Evolutionary conservation across 2,888 invertebrate species (phyloP).

Genomic region (Hypomecis punctinalis): DNA sequence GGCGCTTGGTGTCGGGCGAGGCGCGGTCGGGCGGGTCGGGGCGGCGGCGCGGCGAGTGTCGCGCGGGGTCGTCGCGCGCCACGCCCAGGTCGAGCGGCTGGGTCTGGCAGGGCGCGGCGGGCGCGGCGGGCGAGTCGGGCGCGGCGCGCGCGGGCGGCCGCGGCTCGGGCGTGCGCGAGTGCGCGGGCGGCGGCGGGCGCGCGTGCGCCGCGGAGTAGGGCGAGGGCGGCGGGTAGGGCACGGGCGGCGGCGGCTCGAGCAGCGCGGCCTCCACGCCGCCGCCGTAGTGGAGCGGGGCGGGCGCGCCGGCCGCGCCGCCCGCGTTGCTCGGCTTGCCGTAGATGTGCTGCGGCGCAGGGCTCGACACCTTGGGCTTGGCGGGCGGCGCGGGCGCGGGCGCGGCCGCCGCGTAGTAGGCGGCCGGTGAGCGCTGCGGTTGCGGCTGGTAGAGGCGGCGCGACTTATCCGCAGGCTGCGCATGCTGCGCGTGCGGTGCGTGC

Average conservation of each 20-base stretch:
- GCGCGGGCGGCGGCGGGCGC: conserved; percentile 85
- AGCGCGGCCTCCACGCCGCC: conserved; percentile 79
- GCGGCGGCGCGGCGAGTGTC: conserved; percentile 87
- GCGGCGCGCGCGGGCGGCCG: conserved; percentile 34
- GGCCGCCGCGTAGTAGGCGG: conserved; percentile 68
- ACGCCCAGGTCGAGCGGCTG: conserved; percentile 92
- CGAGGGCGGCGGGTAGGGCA: conserved; percentile 76
- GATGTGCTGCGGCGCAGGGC: conserved; percentile 91
- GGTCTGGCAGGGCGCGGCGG: conserved; percentile 86
- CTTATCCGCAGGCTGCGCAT: conserved; percentile 82
- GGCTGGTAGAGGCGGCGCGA: conserved; percentile 87
- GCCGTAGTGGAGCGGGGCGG: conserved; percentile 56
- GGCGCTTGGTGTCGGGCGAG: conserved; percentile 84
- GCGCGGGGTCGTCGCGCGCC: conserved; percentile 86
- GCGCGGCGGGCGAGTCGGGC: conserved; percentile 55
- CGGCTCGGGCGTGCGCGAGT: conserved; percentile 82
- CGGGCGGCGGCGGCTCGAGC: conserved; percentile 70
- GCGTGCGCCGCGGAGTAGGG: conserved; percentile 69
- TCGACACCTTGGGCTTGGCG: conserved; percentile 89
- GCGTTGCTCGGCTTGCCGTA: conserved; percentile 87
- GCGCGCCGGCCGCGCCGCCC: conserved; percentile 78
- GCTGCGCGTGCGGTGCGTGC: conserved; percentile 76
- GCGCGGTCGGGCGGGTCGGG: conserved; percentile 58
- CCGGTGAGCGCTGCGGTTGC: conserved; percentile 87
- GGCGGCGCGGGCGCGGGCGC: conserved; percentile 62